These are phyloP conservation scores for Drosophila gunungcola DNA, from an alignment of 1,140 invertebrate species.

Conservation along the genomic window DNA sequence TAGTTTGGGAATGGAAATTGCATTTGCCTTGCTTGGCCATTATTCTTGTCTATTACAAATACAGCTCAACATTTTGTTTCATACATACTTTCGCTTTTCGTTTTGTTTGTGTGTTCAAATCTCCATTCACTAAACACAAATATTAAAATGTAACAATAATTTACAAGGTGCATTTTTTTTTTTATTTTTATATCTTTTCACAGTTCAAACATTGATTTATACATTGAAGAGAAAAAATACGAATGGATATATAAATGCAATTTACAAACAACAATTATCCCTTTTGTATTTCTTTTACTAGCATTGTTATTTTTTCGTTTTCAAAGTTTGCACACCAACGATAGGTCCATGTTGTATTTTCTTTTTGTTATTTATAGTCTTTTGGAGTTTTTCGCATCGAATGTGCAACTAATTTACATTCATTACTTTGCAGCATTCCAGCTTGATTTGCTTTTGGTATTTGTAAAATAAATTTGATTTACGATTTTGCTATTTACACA, in stretches of 20 bases:
- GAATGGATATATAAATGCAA: conserved; percentile 62
- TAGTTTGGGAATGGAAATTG: conserved; percentile 43
- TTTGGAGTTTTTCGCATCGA: conserved; percentile 59
- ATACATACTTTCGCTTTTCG: conserved; percentile 22
- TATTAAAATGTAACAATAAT: conserved; percentile 73
- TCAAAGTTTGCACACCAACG: conserved; percentile 44
- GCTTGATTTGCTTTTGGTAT: conserved; percentile 28
- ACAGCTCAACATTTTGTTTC: conserved; percentile 34
- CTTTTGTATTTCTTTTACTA: conserved; percentile 6
- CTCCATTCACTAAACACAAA: conserved; percentile 49
- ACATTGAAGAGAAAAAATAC: conserved; percentile 62
- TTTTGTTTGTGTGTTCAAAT: conserved; percentile 11
- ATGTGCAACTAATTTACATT: conserved; percentile 63
- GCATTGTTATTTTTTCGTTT: conserved; percentile 6
- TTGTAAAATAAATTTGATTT: conserved; percentile 46
- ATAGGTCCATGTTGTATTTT: conserved; percentile 39
- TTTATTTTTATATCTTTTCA: conserved; percentile 34
- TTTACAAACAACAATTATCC: conserved; percentile 57
- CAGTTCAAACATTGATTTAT: conserved; percentile 59
- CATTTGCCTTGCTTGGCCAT: conserved; percentile 9
- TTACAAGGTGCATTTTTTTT: conserved; percentile 71
- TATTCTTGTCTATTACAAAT: conserved; percentile 15
- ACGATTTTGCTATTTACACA: conserved; percentile 45
- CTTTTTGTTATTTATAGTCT: conserved; percentile 64
- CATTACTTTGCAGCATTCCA: conserved; percentile 24